Evolutionary conservation across 2,797 vertebrate genomes (phyloP).

Genomic region (Bryconaethiops microstoma): DNA sequence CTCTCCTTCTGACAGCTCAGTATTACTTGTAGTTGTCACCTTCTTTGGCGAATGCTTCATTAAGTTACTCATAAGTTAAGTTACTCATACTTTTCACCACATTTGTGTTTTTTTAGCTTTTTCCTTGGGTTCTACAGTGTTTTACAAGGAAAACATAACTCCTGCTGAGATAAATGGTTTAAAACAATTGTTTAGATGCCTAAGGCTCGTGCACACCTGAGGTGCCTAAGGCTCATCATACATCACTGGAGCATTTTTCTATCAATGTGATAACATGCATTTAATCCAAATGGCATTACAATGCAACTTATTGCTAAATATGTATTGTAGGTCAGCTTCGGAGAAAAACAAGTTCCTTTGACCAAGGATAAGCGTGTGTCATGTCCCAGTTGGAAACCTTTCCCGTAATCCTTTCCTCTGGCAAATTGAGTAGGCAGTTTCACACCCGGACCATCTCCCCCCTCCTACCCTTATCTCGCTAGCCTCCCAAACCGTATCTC

Average conservation of each 20-base stretch:
- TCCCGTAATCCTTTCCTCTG: constrained; percentile 25
- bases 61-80: no score
- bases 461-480: not conserved
- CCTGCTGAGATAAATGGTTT: no score
- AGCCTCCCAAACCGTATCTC: not conserved
- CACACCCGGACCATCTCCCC: not conserved
- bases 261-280: not conserved
- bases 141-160: no score
- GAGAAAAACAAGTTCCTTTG: constrained; percentile 56
- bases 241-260: not conserved
- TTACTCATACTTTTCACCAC: no score
- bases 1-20: no score
- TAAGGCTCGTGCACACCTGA: no score
- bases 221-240: no score
- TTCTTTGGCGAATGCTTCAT: no score
- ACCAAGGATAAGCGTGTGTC: constrained; percentile 35
- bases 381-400: constrained; percentile 30
- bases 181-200: no score
- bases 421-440: constrained; percentile 26
- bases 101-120: no score
- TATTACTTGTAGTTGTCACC: no score
- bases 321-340: constrained; percentile 11
- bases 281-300: not conserved
- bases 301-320: constrained; percentile 1
- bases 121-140: no score